Conservation (phyloP, 2,797 vertebrate species). For the Poecilia wingei region DNA sequence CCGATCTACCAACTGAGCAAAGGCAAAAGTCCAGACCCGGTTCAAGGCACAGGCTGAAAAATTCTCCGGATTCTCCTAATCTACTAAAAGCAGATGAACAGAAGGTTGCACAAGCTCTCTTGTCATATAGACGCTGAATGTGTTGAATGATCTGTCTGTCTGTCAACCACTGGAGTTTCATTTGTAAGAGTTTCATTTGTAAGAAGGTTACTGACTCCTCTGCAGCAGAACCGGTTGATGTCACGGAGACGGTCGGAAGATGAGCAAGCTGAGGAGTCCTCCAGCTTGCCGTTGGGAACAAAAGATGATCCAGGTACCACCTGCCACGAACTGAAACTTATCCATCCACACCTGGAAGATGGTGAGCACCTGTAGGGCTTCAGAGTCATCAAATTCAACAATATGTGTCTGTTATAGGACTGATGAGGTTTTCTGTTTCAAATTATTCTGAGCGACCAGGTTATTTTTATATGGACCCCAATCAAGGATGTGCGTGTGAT, state of each 20-base stretch:
- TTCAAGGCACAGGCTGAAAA: not conserved
- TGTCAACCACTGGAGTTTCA: not conserved
- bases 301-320: conserved; percentile 76
- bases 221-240: conserved; percentile 23
- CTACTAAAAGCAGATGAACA: conserved; percentile 17
- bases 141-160: not conserved
- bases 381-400: not conserved
- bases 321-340: conserved; percentile 78
- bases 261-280: conserved; percentile 47
- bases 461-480: conserved; percentile 83
- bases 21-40: conserved; percentile 13
- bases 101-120: conserved; percentile 65
- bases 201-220: not conserved
- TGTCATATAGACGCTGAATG: conserved; percentile 1
- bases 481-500: conserved; percentile 81
- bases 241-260: conserved; percentile 35
- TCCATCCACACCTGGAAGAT: conserved; percentile 69
- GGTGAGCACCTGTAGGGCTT: conserved; percentile 55
- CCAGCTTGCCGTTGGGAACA: conserved; percentile 66
- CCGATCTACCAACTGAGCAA: not conserved
- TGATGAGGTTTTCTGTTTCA: not conserved
- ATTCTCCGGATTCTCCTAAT: not conserved
- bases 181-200: not conserved
- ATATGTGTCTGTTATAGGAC: not conserved
- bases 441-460: conserved; percentile 54